Percentiles rank a stretch among this genome's conserved stretches.
phyloP scores from a whole-genome alignment of 2,888 invertebrate species.

The Stictocephala bisonia region DNA sequence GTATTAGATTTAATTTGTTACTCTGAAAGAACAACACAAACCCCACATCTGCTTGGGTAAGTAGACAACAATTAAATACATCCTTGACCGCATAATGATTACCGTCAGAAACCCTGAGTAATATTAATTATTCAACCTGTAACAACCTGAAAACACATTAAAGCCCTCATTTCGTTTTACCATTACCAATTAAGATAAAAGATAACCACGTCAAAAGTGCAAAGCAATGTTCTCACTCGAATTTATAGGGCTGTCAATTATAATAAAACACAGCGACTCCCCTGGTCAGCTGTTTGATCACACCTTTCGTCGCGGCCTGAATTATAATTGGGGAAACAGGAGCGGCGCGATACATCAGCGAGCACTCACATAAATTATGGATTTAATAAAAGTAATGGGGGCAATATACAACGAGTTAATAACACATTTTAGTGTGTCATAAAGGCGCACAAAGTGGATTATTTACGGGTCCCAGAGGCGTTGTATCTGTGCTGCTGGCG shows the following conservation, averaged over 20 bases:
- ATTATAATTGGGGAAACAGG: constrained; percentile 16
- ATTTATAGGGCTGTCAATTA: background rate
- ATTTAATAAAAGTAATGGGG: constrained; percentile 49
- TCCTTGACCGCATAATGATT: background rate
- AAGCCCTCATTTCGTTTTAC: constrained; percentile 3
- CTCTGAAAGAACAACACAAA: too few relatives aligned
- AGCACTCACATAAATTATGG: constrained; percentile 42
- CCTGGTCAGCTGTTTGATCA: background rate
- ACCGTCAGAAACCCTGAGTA: background rate
- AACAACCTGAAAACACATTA: background rate
- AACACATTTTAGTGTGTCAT: constrained; percentile 51
- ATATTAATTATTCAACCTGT: background rate
- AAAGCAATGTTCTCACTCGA: constrained; percentile 10
- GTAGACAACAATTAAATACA: background rate
- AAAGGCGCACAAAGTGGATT: constrained; percentile 49
- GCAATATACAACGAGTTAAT: constrained; percentile 48
- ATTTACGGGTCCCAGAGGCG: constrained; percentile 49
- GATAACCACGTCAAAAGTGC: constrained; percentile 11
- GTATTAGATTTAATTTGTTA: background rate
- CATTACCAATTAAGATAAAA: constrained; percentile 10
- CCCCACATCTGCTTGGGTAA: too few relatives aligned
- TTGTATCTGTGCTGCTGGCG: constrained; percentile 45
- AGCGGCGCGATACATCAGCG: constrained; percentile 6
- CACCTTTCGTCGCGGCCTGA: background rate
- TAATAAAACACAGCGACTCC: background rate